Evolutionary conservation across 2,797 vertebrate species (phyloP), one percentile per base, ranked within the genome.

Genomic region (Galagoides demidoff): DNA sequence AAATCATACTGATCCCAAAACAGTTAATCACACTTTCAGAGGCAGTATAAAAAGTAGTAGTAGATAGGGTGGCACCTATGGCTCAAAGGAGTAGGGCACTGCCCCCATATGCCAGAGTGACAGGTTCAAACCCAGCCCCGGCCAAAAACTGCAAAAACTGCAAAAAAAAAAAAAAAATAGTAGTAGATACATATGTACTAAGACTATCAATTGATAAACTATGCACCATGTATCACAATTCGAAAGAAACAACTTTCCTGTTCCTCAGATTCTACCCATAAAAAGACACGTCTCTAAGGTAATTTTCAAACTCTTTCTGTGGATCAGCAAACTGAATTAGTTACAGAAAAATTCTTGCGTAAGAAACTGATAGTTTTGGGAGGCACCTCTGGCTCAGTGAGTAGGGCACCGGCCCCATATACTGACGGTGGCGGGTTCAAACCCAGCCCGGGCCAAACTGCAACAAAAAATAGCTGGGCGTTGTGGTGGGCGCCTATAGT

Each of bases 221-320:
- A 92, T 5, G 34, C 3, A 63, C 20, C 11, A 1, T 31, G 57
- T 43, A 73, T 84, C 27, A 84, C 34, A 90, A 4, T 63, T 70
- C 20, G 2, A 22, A 87, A 94, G 37, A 45, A 88, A 94, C n/a
- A 90, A 79, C 25, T 71, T 95, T 52, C 20, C 27, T 76, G 63
- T 74, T 59, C 23, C 83, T 91, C 14, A 94, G 31, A 52, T n/a
- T 73, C 23, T 17, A 83, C 14, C 49, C 74, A 34, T 74, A 92
- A 94, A 92, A 89, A 39, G 55, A 93, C 12, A 87, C 84, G 29
- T 45, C 16, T 73, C 61, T 84, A 92, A 92, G 19, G 88, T 20
- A 85, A 84, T 74, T 77, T 66, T 92, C 23, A 90, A 88, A 89
- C 85, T 81, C 52, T 82, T 45, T 77, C 45, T 83, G 11, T 76